These are phyloP conservation scores for Lathronympha strigana DNA, from an alignment of 2,888 invertebrate species.

Conservation along the genomic window DNA sequence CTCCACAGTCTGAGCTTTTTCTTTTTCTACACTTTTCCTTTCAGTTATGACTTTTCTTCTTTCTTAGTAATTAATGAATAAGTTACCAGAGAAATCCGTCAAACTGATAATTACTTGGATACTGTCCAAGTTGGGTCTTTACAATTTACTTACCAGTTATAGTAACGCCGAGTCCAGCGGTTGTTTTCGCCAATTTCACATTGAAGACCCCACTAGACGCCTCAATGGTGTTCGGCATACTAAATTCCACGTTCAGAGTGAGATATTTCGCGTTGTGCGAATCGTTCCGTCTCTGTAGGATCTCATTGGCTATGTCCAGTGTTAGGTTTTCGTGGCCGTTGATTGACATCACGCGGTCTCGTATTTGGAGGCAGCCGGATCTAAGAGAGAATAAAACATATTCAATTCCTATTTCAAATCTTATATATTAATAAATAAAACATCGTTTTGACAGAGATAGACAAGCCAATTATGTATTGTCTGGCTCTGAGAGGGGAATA, in stretches of 20 bases:
- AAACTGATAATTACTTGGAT: no score
- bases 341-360: constrained; percentile 93
- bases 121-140: no score
- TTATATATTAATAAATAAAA: no score
- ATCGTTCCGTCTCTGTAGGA: constrained; percentile 83
- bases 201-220: constrained; percentile 96
- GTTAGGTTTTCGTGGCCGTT: constrained; percentile 90
- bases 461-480: no score
- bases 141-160: constrained; percentile 86
- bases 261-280: constrained; percentile 86
- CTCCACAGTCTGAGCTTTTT: no score
- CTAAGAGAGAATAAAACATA: constrained; percentile 61
- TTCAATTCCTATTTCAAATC: background rate
- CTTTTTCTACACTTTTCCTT: no score
- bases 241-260: constrained; percentile 93
- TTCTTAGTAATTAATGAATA: no score
- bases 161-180: constrained; percentile 94
- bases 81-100: no score
- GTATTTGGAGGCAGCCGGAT: constrained; percentile 89
- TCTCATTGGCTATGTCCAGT: constrained; percentile 85
- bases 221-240: constrained; percentile 95
- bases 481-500: no score
- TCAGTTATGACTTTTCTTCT: no score
- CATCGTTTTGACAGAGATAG: no score
- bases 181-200: constrained; percentile 92